Evolutionary conservation across 2,888 invertebrate genomes (phyloP).

Genomic region (Hipparchia semele): DNA sequence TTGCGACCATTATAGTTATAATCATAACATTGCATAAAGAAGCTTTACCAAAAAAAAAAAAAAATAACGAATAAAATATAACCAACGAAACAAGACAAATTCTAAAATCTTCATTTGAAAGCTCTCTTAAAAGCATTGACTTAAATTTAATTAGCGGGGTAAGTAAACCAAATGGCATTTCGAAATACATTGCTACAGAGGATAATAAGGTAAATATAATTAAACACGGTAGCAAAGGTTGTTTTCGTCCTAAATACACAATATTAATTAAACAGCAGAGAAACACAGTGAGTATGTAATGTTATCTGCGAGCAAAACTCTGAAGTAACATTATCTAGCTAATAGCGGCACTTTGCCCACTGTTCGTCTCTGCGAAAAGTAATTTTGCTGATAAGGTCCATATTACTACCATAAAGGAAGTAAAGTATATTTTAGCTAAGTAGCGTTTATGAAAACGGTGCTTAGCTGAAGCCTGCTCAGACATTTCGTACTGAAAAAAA

Average conservation of each 20-base stretch:
- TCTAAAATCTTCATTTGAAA: neutral
- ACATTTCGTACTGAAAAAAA: neutral
- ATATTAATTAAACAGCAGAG: slow-evolving; percentile 21
- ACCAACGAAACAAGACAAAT: too few species aligned
- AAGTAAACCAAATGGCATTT: neutral
- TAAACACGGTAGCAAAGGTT: slow-evolving; percentile 8
- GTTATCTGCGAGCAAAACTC: slow-evolving; percentile 25
- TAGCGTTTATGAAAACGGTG: neutral
- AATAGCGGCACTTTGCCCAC: slow-evolving; percentile 22
- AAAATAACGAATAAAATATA: too few species aligned
- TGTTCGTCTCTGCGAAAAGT: slow-evolving; percentile 20
- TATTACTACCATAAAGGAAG: slow-evolving; percentile 15
- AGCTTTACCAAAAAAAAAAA: too few species aligned
- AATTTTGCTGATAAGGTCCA: slow-evolving; percentile 22
- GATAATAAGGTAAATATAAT: slow-evolving; percentile 11
- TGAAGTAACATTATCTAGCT: slow-evolving; percentile 28
- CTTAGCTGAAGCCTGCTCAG: neutral
- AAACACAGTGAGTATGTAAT: slow-evolving; percentile 11
- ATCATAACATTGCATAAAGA: too few species aligned
- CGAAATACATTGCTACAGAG: neutral
- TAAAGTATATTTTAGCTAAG: neutral
- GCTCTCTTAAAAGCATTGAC: neutral
- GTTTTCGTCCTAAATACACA: slow-evolving; percentile 23
- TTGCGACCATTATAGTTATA: too few species aligned
- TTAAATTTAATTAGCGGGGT: neutral